A percentile compares a stretch with the other conserved stretches of the same genome.
These are phyloP conservation scores for Drosophila imparisetae DNA, from an alignment of 2,888 invertebrate species.

Conservation along the genomic window DNA sequence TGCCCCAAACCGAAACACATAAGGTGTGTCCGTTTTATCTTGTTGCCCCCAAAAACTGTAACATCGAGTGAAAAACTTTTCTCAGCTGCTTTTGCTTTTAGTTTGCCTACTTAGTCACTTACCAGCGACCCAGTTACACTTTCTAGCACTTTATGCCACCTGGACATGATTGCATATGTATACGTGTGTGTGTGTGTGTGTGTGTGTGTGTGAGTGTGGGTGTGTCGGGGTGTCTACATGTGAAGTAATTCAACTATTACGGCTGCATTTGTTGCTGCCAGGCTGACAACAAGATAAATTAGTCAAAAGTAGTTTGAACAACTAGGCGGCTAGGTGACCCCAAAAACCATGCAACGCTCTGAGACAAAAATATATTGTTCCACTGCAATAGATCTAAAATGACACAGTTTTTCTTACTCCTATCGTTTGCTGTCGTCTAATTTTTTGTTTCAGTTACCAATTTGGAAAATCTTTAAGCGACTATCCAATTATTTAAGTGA, in stretches of 20 bases:
- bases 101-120: slow-evolving; percentile 60
- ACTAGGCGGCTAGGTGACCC: slow-evolving; percentile 22
- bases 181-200: neutral
- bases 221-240: slow-evolving; percentile 11
- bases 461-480: neutral
- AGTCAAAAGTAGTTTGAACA: slow-evolving; percentile 61
- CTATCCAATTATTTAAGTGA: neutral
- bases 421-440: neutral
- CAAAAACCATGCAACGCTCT: slow-evolving; percentile 9
- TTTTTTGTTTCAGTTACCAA: neutral
- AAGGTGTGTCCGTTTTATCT: slow-evolving; percentile 78
- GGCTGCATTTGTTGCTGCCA: slow-evolving; percentile 74
- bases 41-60: slow-evolving; percentile 50
- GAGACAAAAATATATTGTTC: neutral
- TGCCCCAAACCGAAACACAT: slow-evolving; percentile 48
- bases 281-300: slow-evolving; percentile 77
- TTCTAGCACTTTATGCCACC: slow-evolving; percentile 54
- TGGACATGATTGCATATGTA: slow-evolving; percentile 16
- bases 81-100: slow-evolving; percentile 57
- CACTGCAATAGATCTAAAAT: neutral
- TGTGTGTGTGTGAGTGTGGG: neutral
- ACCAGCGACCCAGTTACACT: slow-evolving; percentile 63
- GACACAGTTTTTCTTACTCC: neutral
- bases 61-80: slow-evolving; percentile 63
- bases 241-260: slow-evolving; percentile 54